Evolutionary conservation across 2,797 vertebrate species (phyloP), one percentile per base, ranked within the genome.

Genomic region (Hippopotamyrus pictus): DNA sequence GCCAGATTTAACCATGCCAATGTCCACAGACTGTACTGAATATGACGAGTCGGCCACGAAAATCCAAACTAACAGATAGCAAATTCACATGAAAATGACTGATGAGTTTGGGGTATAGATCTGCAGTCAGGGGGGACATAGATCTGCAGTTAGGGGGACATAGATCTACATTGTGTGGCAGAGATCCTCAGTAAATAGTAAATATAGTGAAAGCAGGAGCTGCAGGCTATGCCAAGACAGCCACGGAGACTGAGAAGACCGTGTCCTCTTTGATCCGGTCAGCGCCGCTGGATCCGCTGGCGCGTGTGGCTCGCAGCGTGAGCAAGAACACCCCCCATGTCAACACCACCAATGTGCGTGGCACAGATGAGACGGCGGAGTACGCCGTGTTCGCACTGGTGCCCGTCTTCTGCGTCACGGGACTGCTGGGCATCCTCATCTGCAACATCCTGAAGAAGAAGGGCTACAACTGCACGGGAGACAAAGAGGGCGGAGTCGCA

Each of bases 361-460:
- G 94, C 41, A 89, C 95, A 0, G 97, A 98, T 91, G 97, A 97
- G 22, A 97, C 96, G 0, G 94, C 98, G 0, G 97, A 98, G 93
- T 99, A 97, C 0, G 98, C 97, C 0, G 97, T 99, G 46, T 95
- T 99, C 5, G 97, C 97, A 62, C 94, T 99, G 1, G 98, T 99
- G 89, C 98, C 98, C 0, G 89, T 99, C 89, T 99, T 99, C 95
- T 99, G 98, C 3, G 94, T 98, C 89, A 98, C 98, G 97, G 98
- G 98, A 0, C 93, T 99, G 88, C 25, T 99, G 92, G 98, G 98
- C 12, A 98, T 99, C 93, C 94, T 99, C 88, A 96, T 99, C 91
- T 99, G 98, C 92, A 99, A 99, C 92, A 94, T 98, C 90, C 96
- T 99, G 90, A 98, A 99, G 95, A 97, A 97, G 93, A 99, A 98